Evolutionary conservation across 2,113 vertebrate genomes (phyloP).

Genomic region (Cygnus buccinator): DNA sequence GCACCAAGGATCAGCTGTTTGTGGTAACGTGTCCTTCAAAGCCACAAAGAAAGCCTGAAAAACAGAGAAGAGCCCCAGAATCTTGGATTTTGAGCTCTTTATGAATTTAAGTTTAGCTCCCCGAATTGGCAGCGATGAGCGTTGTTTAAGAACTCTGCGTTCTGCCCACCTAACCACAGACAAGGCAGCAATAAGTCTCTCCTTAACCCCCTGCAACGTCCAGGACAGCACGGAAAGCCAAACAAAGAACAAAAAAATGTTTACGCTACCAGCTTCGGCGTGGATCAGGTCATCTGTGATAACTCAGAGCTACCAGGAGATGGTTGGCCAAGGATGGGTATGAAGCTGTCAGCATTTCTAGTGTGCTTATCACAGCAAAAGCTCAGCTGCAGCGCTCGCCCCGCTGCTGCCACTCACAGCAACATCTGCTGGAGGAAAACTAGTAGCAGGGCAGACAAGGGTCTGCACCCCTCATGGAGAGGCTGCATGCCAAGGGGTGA

Average conservation of each 20-base stretch:
- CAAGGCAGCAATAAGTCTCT: background rate
- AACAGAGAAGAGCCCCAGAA: background rate
- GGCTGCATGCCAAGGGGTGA: background rate
- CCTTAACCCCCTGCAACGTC: background rate
- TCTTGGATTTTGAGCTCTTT: background rate
- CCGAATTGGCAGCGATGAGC: background rate
- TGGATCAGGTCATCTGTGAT: background rate
- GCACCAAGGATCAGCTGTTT: slow-evolving; percentile 17
- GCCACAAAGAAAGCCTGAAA: background rate
- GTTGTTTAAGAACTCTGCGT: background rate
- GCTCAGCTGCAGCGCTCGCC: background rate
- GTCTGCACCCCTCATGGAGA: background rate
- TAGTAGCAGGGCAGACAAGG: background rate
- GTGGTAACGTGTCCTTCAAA: background rate
- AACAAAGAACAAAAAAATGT: background rate
- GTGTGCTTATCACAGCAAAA: fast-evolving
- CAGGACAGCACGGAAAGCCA: background rate
- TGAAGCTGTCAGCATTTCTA: background rate
- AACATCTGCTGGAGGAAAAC: background rate
- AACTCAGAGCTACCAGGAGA: background rate
- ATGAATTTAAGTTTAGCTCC: background rate
- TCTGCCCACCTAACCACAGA: background rate
- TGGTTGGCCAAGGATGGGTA: background rate
- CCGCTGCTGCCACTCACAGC: background rate
- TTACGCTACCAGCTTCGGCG: background rate